Evolutionary conservation across 1,140 invertebrate genomes (phyloP), one percentile per base, ranked within the genome.

Genomic region (Aphaenogaster floridana): DNA sequence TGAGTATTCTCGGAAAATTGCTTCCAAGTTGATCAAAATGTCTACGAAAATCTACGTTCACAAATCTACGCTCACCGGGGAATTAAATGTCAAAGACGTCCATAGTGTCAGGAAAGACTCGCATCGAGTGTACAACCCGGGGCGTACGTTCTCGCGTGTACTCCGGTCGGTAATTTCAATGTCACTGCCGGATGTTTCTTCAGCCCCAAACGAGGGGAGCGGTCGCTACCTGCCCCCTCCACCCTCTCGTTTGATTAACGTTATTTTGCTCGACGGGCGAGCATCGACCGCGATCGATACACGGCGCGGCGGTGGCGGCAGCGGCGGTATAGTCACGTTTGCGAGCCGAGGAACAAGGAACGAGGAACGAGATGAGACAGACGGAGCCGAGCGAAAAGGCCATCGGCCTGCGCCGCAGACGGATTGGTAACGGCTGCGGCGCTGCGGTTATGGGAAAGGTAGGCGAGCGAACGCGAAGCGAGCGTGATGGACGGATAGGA

Each of bases 371-470:
- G 80, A 74, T 84, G 80, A 74, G 69, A 59, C 48, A 84, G 80
- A 84, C 80, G 80, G 57, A 84, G 80, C 42, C 69, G 54, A 45
- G 80, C 54, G 80, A 84, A 84, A 84, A 84, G 80, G 80, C 80
- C 80, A 84, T 84, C 80, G 80, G 80, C 80, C 80, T 84, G 80
- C 68, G 80, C 68, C 68, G 80, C 80, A 84, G 80, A 74, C 80
- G 80, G 80, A 84, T 84, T 74, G 69, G 68, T 84, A 84, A 84
- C 69, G 80, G 69, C 69, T 61, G 80, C 42, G 69, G 42, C 42
- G 54, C 54, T 84, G 80, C 34, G 80, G 80, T 84, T 84, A 84
- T 84, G 69, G 69, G 69, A 74, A 61, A 84, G 80, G 80, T 84
- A 57, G 80, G 80, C 80, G 80, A 83, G 68, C 42, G 52, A 71